Evolutionary conservation across 2,797 vertebrate genomes (phyloP), one percentile per base, ranked within the genome.

Genomic region (Danio albolineatus): DNA sequence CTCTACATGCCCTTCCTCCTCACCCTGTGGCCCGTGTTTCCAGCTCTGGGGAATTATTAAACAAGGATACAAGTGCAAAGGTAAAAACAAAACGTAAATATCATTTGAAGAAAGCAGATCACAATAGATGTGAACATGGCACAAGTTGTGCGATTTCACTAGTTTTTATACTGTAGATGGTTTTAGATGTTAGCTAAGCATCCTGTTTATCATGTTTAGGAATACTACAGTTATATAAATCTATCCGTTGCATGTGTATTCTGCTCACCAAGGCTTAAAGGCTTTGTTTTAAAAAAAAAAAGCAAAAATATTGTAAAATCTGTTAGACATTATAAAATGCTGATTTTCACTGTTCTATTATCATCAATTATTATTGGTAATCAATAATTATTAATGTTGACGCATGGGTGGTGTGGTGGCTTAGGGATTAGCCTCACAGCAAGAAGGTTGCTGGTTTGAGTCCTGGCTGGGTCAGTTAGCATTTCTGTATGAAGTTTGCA

Each of bases 11-110:
- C 81, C 77, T 79, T 85, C 59, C 72, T 59, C 49, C 84, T 89
- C 88, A 73, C 76, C 56, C 84, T 81, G 88, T 89, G 76, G 87
- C 87, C 89, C 86, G 4, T 59, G 83, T 87, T 80, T 87, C 80
- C 93, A 99, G 98, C 96, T 99, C 76, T 99, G 98, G 98, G 97
- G 98, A 79, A 97, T 99, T 92, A 98, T 99, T 93, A 99, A 98
- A 89, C 98, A 99, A 92, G 98, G 98, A 88, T 97, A 95, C 93
- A 99, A 97, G 92, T 99, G 98, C 90, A 99, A 97, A 98, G 98
- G 98, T 98, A 95, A 71, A 49, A 70, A 46, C 17, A 59, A 21
- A 60, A 21, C 57, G n/a, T 19, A 13, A n/a, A 9, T 59, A 21
- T 4, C 4, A 13, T 10, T 5, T 62, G 53, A 72, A 61, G 14